Evolutionary conservation across 1,140 invertebrate genomes (phyloP), one percentile per base, ranked within the genome.

Genomic region (Manduca sexta): DNA sequence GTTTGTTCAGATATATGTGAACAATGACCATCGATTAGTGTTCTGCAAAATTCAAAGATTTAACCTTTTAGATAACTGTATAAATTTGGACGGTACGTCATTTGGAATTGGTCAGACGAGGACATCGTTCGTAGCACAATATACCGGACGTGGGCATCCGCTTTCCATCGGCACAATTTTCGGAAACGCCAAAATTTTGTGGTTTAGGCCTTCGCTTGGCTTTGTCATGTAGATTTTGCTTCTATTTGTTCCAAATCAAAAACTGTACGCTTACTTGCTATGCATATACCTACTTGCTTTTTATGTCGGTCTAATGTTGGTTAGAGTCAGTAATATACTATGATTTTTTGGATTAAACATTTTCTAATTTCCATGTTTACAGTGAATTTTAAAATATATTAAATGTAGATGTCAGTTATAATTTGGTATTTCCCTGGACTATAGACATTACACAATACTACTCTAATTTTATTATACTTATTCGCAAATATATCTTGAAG

Each of bases 141-240:
- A 49, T 39, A 47, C 72, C 71, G 80, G 80, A 84, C 53, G 61
- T 44, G 14, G 18, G 53, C 69, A 68, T 84, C 80, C 80, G 80
- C 60, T 76, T 69, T 73, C 63, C 64, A 68, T 67, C 69, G 69
- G 60, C 64, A 76, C 70, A 68, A 65, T 76, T 84, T 84, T 84
- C 72, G 74, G 74, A 78, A 84, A 74, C 74, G 65, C 74, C 77
- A 70, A 84, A 80, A 72, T 74, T 78, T 84, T 79, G 77, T 72
- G 73, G 67, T 60, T 44, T 63, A 51, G 56, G 60, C 65, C 69
- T 73, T 78, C 65, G 46, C 18, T 8, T 45, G 33, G 52, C 59
- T 66, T 84, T 81, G 74, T 81, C 45, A 84, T 81, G 75, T 59
- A 71, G 64, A 84, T 84, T 73, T 45, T 31, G 29, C 21, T 48